Conservation (phyloP, 2,888 invertebrate species). For the Meteorus colon region DNA sequence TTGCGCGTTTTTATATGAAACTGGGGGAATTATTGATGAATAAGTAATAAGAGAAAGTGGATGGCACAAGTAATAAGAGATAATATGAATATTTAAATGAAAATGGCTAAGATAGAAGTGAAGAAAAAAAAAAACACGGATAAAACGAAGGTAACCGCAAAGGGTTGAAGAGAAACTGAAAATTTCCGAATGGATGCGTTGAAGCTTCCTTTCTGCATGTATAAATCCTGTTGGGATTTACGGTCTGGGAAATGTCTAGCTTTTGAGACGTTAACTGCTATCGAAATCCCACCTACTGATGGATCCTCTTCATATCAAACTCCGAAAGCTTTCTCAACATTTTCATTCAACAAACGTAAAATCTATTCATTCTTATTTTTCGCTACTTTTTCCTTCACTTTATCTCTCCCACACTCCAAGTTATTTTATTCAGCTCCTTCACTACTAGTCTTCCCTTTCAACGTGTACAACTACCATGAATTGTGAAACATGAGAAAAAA, state of each 20-base stretch:
- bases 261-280: constrained; percentile 22
- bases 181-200: constrained; percentile 32
- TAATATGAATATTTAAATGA: constrained; percentile 19
- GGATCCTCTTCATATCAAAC: constrained; percentile 26
- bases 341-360: constrained; percentile 6
- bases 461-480: background rate
- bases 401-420: background rate
- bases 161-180: background rate
- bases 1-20: background rate
- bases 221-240: constrained; percentile 25
- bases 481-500: constrained; percentile 12
- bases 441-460: background rate
- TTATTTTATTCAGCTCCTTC: background rate
- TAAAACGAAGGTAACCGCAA: background rate
- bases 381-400: background rate
- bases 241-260: constrained; percentile 33
- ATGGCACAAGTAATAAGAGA: background rate
- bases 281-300: constrained; percentile 20
- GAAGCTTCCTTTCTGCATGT: constrained; percentile 19
- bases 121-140: constrained; percentile 19
- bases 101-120: background rate
- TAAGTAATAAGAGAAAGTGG: background rate
- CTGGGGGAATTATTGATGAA: background rate
- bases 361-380: constrained; percentile 9
- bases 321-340: constrained; percentile 6